Conservation (phyloP, 2,113 vertebrate species). For the Anser cygnoides region DNA sequence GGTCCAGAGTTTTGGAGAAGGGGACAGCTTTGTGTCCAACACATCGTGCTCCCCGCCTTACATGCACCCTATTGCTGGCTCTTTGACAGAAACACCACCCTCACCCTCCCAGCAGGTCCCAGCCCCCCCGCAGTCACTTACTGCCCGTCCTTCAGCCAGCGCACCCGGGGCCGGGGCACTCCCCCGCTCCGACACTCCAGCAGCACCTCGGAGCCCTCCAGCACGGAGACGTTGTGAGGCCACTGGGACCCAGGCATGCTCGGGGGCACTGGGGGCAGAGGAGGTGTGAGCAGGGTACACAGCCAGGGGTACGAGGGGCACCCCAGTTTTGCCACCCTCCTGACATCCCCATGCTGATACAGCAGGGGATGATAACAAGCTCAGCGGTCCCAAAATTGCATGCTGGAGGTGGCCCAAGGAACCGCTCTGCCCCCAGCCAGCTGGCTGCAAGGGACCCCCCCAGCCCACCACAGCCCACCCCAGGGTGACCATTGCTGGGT, state of each 20-base stretch:
- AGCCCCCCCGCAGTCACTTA: conserved; percentile 60
- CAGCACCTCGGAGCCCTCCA: conserved; percentile 76
- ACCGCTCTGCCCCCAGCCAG: neutral
- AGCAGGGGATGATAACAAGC: neutral
- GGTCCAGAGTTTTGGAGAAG: no score
- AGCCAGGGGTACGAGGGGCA: no score
- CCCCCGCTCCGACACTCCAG: conserved; percentile 81
- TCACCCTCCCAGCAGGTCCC: no score
- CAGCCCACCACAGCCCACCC: no score
- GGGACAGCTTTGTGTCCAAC: no score
- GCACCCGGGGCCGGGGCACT: conserved; percentile 80
- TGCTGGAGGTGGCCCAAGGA: neutral
- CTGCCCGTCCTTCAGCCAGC: conserved; percentile 89
- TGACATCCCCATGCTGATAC: neutral
- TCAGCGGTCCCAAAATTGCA: neutral
- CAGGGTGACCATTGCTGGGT: neutral
- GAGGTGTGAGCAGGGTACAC: neutral
- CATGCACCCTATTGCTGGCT: no score
- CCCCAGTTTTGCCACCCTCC: neutral
- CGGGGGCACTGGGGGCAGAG: conserved; percentile 78
- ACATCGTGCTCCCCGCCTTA: no score
- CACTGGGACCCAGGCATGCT: conserved; percentile 76
- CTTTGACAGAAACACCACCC: no score
- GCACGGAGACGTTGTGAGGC: conserved; percentile 79
- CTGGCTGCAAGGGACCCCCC: neutral